Conservation (phyloP, 2,888 invertebrate genomes). For the Pseudococcus longispinus region DNA sequence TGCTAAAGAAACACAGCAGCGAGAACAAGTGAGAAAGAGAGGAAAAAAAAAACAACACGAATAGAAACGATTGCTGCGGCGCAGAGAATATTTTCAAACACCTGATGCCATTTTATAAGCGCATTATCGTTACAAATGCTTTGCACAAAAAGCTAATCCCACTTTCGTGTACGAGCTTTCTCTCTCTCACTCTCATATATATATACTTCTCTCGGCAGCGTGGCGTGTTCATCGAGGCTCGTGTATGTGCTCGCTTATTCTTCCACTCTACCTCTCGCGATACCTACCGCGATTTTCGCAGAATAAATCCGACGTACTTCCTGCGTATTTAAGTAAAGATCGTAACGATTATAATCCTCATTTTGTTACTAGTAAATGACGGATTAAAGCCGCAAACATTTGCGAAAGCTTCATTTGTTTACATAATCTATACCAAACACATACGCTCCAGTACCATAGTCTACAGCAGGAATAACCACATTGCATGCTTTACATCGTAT, state of each 20-base stretch:
- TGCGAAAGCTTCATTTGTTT: slow-evolving; percentile 48
- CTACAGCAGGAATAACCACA: background rate
- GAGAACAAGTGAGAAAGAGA: background rate
- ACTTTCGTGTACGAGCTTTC: background rate
- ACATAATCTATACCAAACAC: background rate
- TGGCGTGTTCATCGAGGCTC: background rate
- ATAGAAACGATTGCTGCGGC: slow-evolving; percentile 22
- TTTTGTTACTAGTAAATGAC: slow-evolving; percentile 50
- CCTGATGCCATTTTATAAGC: slow-evolving; percentile 55
- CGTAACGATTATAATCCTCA: slow-evolving; percentile 53
- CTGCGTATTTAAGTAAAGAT: slow-evolving; percentile 48
- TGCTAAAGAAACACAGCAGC: background rate
- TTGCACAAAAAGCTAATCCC: slow-evolving; percentile 34
- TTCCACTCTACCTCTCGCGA: background rate
- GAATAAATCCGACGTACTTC: slow-evolving; percentile 51
- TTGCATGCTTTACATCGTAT: background rate
- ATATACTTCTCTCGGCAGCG: background rate
- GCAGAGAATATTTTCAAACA: slow-evolving; percentile 45
- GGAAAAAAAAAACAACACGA: slow-evolving; percentile 34
- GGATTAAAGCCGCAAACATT: slow-evolving; percentile 49
- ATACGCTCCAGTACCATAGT: background rate
- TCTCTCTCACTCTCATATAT: background rate
- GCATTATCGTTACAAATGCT: slow-evolving; percentile 49
- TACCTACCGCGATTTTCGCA: background rate
- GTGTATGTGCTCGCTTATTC: background rate